These are phyloP conservation scores for Magallana gigas DNA, from an alignment of 1,140 invertebrate species.

Conservation along the genomic window DNA sequence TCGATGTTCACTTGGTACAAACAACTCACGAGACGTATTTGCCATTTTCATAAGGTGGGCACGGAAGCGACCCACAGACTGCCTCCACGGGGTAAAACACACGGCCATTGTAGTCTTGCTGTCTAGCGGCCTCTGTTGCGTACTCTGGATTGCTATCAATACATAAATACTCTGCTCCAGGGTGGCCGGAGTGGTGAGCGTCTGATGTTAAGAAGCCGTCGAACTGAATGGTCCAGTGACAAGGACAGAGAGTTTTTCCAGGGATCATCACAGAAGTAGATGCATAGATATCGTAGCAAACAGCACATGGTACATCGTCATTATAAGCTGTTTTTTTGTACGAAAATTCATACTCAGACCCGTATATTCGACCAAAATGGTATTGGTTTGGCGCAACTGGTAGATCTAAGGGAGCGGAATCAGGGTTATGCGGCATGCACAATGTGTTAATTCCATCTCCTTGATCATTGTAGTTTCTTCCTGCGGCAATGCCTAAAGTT, in stretches of 20 bases:
- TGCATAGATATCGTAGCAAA: background rate
- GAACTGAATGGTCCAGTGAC: background rate
- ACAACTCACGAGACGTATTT: constrained; percentile 10
- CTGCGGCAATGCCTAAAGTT: background rate
- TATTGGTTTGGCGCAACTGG: background rate
- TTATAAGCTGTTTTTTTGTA: background rate
- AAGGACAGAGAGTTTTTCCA: background rate
- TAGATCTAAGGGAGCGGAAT: background rate
- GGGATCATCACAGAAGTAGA: background rate
- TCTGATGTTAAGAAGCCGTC: background rate
- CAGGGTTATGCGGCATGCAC: constrained; percentile 41
- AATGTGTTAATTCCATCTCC: constrained; percentile 3
- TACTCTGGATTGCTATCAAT: background rate
- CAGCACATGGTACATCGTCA: constrained; percentile 49
- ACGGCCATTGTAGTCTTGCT: background rate
- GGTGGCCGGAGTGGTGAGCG: background rate
- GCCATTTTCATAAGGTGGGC: constrained; percentile 35
- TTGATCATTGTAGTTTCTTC: background rate
- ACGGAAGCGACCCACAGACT: constrained; percentile 27
- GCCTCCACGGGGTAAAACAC: constrained; percentile 36
- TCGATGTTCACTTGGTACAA: constrained; percentile 36
- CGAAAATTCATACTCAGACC: constrained; percentile 33
- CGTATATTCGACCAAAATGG: background rate
- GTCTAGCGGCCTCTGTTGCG: background rate
- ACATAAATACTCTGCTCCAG: background rate